Evolutionary conservation across 2,888 invertebrate species (phyloP).

Genomic region (Mythimna lalbum): DNA sequence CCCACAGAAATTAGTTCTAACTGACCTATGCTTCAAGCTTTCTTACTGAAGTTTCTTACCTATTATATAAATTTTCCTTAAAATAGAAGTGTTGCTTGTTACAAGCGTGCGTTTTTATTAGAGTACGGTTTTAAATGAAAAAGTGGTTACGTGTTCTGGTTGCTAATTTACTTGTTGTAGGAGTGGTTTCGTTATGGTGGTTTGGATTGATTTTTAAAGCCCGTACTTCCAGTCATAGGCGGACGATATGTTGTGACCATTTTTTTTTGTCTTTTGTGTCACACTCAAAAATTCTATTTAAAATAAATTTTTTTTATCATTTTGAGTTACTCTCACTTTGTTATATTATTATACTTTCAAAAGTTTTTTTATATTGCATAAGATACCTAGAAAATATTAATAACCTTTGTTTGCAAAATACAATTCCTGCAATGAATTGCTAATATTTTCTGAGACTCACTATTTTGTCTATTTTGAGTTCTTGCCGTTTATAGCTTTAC

Average conservation of each 20-base stretch:
- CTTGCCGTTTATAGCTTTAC: neutral
- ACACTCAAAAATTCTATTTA: too few relatives aligned
- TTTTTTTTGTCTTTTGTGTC: too few relatives aligned
- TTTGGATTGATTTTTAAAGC: neutral
- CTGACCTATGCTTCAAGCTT: constrained; percentile 34
- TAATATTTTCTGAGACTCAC: neutral
- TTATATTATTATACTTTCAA: too few relatives aligned
- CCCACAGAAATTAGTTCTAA: constrained; percentile 42
- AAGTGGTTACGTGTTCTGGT: constrained; percentile 7
- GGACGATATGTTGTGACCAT: neutral
- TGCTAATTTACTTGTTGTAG: constrained; percentile 34
- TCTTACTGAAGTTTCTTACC: constrained; percentile 4
- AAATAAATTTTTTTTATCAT: neutral
- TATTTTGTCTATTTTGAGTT: neutral
- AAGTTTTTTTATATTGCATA: neutral
- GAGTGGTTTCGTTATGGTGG: neutral
- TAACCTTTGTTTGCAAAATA: neutral
- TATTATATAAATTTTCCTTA: constrained; percentile 21
- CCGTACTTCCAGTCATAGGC: neutral
- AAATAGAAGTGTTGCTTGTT: constrained; percentile 20
- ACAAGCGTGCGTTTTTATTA: constrained; percentile 33
- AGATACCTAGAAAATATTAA: neutral
- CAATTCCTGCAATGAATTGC: neutral
- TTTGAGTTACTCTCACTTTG: too few relatives aligned
- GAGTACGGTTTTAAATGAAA: constrained; percentile 7